Percentiles rank a stretch among this genome's conserved stretches.
Conservation (phyloP, 2,888 invertebrate genomes). For the Nymphalis c-album region DNA sequence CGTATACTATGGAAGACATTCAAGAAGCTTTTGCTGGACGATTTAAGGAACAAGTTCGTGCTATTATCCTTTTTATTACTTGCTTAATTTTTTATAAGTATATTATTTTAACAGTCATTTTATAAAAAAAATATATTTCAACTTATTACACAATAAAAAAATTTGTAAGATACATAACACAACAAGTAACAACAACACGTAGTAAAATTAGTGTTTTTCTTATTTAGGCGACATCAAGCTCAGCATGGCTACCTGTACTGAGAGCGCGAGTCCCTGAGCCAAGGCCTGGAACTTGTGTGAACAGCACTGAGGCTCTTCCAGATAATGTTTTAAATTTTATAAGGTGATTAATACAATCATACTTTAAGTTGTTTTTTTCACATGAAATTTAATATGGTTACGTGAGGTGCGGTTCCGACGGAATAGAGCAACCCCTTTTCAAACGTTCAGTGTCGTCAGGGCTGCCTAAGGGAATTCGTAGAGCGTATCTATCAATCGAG, state of each 20-base stretch:
- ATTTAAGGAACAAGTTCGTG: constrained; percentile 83
- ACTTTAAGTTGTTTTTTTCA: neutral
- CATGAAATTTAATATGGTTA: too few species aligned
- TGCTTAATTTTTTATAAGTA: neutral
- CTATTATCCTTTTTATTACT: neutral
- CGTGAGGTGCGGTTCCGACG: too few species aligned
- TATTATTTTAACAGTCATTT: too few species aligned
- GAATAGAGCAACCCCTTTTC: too few species aligned
- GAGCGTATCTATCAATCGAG: too few species aligned
- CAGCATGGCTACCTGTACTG: constrained; percentile 86
- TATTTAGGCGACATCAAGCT: constrained; percentile 80
- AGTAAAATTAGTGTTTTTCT: neutral
- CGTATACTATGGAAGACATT: constrained; percentile 84
- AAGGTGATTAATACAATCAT: constrained; percentile 60
- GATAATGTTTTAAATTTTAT: constrained; percentile 86
- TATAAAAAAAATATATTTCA: too few species aligned
- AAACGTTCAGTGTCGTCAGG: too few species aligned
- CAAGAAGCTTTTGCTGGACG: constrained; percentile 85
- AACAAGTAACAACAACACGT: too few species aligned
- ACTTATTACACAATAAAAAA: too few species aligned
- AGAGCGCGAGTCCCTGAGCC: constrained; percentile 83
- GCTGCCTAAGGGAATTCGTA: too few species aligned
- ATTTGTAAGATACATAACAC: too few species aligned
- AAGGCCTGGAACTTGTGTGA: constrained; percentile 85
- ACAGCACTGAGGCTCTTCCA: constrained; percentile 83